Evolutionary conservation across 2,888 invertebrate species (phyloP).

Genomic region (Drosophila tanythrix): DNA sequence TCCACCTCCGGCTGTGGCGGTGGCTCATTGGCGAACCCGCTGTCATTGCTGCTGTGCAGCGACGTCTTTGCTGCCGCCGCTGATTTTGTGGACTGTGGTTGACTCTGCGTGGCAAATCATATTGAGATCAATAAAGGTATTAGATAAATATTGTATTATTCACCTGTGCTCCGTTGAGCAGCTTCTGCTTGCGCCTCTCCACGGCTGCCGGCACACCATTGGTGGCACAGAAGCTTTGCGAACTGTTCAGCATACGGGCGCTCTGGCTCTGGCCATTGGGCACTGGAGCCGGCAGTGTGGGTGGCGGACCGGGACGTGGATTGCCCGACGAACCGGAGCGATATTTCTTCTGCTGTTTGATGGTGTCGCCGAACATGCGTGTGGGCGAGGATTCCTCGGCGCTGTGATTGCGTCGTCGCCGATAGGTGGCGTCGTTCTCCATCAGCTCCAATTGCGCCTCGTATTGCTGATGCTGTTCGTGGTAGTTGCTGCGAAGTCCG

Average conservation of each 20-base stretch:
- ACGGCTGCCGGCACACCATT: conserved; percentile 82
- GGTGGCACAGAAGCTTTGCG: conserved; percentile 86
- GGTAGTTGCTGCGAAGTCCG: conserved; percentile 77
- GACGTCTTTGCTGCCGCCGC: conserved; percentile 89
- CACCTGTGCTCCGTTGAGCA: conserved; percentile 80
- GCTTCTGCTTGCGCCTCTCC: conserved; percentile 82
- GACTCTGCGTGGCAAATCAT: conserved; percentile 35
- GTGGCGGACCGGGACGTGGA: conserved; percentile 89
- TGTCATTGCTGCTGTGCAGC: conserved; percentile 95
- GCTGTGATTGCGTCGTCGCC: conserved; percentile 78
- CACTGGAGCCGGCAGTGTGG: conserved; percentile 90
- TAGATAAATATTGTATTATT: not conserved
- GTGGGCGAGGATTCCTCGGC: conserved; percentile 86
- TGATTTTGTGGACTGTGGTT: conserved; percentile 75
- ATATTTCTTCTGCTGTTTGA: conserved; percentile 86
- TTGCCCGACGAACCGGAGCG: conserved; percentile 86
- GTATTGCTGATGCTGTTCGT: conserved; percentile 75
- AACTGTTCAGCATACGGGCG: conserved; percentile 86
- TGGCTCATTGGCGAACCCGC: conserved; percentile 95
- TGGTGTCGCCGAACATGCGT: conserved; percentile 91
- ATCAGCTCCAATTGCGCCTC: conserved; percentile 71
- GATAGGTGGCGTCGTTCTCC: conserved; percentile 79
- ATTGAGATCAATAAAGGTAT: not conserved
- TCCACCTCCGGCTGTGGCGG: conserved; percentile 95
- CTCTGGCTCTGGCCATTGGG: conserved; percentile 84